A percentile compares a stretch with the other conserved stretches of the same genome.
These are phyloP conservation scores for Antechinus flavipes DNA, from an alignment of 2,113 vertebrate species.

Conservation along the genomic window DNA sequence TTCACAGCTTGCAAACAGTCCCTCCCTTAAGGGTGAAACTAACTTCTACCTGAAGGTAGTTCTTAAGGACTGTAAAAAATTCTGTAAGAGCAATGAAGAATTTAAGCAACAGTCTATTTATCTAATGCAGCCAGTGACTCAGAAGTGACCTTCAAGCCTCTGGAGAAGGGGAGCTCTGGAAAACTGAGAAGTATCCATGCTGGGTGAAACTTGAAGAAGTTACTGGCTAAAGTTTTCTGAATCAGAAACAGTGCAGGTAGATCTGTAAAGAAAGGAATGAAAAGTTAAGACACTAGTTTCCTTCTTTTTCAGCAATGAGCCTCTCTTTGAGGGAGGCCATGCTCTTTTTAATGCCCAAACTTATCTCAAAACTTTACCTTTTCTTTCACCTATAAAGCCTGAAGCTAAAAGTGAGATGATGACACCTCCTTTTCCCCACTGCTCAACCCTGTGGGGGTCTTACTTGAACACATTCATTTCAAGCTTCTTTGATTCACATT, in stretches of 20 bases:
- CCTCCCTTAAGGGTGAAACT: conserved; percentile 93
- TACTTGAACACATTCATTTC: conserved; percentile 69
- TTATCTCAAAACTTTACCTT: conserved; percentile 83
- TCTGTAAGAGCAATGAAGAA: conserved; percentile 99
- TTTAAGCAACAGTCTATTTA: conserved; percentile 99
- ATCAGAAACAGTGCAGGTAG: conserved; percentile 89
- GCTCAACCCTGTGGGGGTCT: too few relatives aligned
- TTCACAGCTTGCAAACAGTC: conserved; percentile 99
- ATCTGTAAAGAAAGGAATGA: conserved; percentile 90
- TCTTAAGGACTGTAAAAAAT: conserved; percentile 99
- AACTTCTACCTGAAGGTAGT: conserved; percentile 95
- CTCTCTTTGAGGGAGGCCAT: conserved; percentile 84
- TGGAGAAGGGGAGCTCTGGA: conserved; percentile 87
- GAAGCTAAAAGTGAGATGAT: conserved; percentile 71
- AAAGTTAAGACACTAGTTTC: conserved; percentile 90
- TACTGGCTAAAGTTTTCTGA: conserved; percentile 95
- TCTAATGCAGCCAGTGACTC: conserved; percentile 87
- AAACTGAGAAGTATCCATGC: conserved; percentile 86
- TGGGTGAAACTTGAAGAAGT: conserved; percentile 90
- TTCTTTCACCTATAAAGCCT: background rate
- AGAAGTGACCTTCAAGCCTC: conserved; percentile 88
- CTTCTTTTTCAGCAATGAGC: conserved; percentile 90
- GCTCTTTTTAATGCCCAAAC: conserved; percentile 87
- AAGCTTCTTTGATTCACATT: background rate
- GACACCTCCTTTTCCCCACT: conserved; percentile 70